Evolutionary conservation across 2,888 invertebrate genomes (phyloP).

Genomic region (Brachyopa scutellaris): DNA sequence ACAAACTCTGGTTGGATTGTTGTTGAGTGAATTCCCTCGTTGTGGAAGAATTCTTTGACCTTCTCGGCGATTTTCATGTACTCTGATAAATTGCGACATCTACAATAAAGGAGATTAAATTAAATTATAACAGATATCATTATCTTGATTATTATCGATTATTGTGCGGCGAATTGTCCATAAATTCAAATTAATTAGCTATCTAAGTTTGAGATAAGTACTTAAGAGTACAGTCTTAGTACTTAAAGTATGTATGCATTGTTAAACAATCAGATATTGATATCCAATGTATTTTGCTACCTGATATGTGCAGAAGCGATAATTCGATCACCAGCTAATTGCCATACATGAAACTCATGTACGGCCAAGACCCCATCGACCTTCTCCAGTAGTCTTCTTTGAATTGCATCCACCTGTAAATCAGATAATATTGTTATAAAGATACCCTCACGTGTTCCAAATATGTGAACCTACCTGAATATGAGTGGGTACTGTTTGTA

Average conservation of each 20-base stretch:
- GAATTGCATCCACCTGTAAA: slow-evolving; percentile 91
- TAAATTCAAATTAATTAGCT: background rate
- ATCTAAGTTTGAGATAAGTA: background rate
- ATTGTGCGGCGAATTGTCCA: background rate
- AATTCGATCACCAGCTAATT: slow-evolving; percentile 96
- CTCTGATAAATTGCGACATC: slow-evolving; percentile 95
- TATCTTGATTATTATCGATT: slow-evolving; percentile 10
- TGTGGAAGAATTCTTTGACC: slow-evolving; percentile 98
- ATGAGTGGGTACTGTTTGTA: slow-evolving; percentile 99
- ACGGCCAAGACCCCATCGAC: slow-evolving; percentile 97
- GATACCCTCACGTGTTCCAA: background rate
- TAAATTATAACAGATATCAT: background rate
- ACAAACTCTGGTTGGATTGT: slow-evolving; percentile 99
- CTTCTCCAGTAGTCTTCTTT: slow-evolving; percentile 92
- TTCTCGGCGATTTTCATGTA: slow-evolving; percentile 98
- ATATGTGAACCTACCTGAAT: slow-evolving; percentile 85
- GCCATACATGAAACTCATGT: slow-evolving; percentile 99
- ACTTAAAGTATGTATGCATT: no score
- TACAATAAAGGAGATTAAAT: slow-evolving; percentile 77
- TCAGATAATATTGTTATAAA: background rate
- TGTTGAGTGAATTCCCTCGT: slow-evolving; percentile 99
- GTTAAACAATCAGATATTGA: background rate
- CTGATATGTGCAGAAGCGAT: slow-evolving; percentile 98
- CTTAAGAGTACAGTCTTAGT: no score
- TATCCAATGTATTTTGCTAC: slow-evolving; percentile 78